phyloP scores from a whole-genome alignment of 2,888 invertebrate genomes.

The Linnaemya vulpina region DNA sequence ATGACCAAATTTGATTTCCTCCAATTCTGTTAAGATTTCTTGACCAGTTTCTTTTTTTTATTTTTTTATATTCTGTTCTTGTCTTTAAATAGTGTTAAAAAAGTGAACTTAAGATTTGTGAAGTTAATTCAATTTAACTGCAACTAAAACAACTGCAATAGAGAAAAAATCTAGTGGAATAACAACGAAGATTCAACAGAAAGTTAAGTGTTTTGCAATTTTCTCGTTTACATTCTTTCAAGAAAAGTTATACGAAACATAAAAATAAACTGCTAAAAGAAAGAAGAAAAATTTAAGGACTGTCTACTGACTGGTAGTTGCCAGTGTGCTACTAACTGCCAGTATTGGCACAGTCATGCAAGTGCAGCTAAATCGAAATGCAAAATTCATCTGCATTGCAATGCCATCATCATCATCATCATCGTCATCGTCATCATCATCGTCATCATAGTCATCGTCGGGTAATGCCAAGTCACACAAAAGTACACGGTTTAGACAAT shows the following conservation, averaged over 20 bases:
- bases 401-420: constrained; percentile 14
- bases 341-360: constrained; percentile 33
- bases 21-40: constrained; percentile 37
- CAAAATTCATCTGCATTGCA: constrained; percentile 52
- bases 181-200: constrained; percentile 10
- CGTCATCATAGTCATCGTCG: not conserved
- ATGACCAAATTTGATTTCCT: constrained; percentile 67
- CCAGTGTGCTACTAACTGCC: not conserved
- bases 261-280: not conserved
- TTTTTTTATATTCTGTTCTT: no score
- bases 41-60: not conserved
- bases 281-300: constrained; percentile 21
- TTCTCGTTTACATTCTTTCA: constrained; percentile 70
- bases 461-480: constrained; percentile 55
- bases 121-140: constrained; percentile 70
- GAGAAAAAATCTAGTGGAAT: not conserved
- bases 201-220: constrained; percentile 68
- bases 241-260: constrained; percentile 34
- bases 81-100: constrained; percentile 43
- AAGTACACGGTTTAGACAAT: constrained; percentile 66
- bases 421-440: not conserved
- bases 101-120: constrained; percentile 65
- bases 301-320: not conserved
- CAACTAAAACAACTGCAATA: constrained; percentile 50
- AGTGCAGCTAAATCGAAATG: constrained; percentile 52